These are phyloP conservation scores for Aurelia aurita complex sp. Pacific DNA, from an alignment of 30 jellyfish, hydroid and myxozoan genomes.

Conservation along the genomic window DNA sequence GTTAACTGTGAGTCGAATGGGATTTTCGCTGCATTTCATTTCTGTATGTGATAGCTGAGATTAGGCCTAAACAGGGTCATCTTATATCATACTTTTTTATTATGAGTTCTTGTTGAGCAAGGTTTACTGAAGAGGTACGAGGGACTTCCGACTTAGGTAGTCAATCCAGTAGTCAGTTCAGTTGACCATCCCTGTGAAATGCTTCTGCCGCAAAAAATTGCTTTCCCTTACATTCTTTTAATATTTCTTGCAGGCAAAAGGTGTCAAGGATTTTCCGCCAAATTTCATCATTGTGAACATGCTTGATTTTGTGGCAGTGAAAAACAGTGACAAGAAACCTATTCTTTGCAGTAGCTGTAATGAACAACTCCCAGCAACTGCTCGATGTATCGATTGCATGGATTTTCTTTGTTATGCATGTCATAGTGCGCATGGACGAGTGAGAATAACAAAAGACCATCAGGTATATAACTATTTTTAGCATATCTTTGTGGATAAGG, in stretches of 20 bases:
- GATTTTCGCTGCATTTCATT: too few relatives aligned
- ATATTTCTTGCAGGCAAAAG: slow-evolving; percentile 59
- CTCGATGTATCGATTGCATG: slow-evolving; percentile 98
- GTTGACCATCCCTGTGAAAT: too few relatives aligned
- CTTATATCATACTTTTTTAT: too few relatives aligned
- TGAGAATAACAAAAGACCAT: slow-evolving; percentile 93
- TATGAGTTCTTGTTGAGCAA: too few relatives aligned
- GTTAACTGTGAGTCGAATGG: too few relatives aligned
- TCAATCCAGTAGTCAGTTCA: too few relatives aligned
- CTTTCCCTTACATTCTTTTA: too few relatives aligned
- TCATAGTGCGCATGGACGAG: slow-evolving; percentile 98
- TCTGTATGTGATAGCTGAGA: too few relatives aligned
- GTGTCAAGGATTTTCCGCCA: slow-evolving; percentile 90
- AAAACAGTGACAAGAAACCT: slow-evolving; percentile 91
- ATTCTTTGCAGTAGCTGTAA: slow-evolving; percentile 94
- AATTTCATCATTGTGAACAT: slow-evolving; percentile 89
- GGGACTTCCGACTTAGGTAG: too few relatives aligned
- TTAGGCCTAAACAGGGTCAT: too few relatives aligned
- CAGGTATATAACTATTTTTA: slow-evolving; percentile 63
- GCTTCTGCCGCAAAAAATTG: too few relatives aligned
- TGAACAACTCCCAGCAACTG: slow-evolving; percentile 97
- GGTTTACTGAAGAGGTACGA: too few relatives aligned
- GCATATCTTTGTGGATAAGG: not conserved
- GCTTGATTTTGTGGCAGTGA: slow-evolving; percentile 93
- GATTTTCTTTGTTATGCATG: slow-evolving; percentile 97